Base-by-base conservation (phyloP, 2,113 vertebrate species). In the Scomber scombrus region DNA sequence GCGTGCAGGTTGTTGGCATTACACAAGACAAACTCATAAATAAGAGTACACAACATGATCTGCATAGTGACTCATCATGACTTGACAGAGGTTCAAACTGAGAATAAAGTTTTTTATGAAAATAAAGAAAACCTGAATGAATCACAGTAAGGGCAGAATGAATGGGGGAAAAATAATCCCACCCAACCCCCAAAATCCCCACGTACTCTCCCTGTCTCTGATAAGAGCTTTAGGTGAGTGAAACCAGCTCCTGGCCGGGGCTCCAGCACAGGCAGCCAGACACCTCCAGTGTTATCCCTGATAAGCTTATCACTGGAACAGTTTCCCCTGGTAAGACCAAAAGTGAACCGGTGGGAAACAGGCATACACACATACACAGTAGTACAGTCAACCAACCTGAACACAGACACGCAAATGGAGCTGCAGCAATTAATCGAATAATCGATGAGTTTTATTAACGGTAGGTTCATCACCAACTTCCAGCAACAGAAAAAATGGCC, bases 161-260 rank as follows among this genome's bases (percentile, higher is more conserved):
- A 62, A 45, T 6, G 9, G n/a, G 6, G 5, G 1, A 43, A 63
- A 46, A 56, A 47, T 40, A 56, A 47, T 46, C 65, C 47, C 51
- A 19, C 50, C 71, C 46, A 47, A 21, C 52, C 63, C 57, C 78
- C 60, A 11, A 55, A 56, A 60, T 19, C 69, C 64, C 55, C 40
- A 11, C 11, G 3, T 45, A 29, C 69, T 31, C 5, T 19, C 67
- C 13, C 61, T 1, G 6, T 66, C 61, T 49, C 49, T 62, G 89
- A 91, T 90, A 91, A 92, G 79, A 85, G 81, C 58, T 80, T 58
- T 0, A 73, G 9, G 78, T 75, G 91, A 92, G 90, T 81, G 77
- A 90, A 91, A 89, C 60, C 90, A 92, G 89, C 55, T 85, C 82
- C 67, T 45, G 54, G 71, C 66, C 26, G 19, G 82, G 81, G 77